Conservation (phyloP, 2,888 invertebrate genomes). For the Augochlorella aurata region DNA sequence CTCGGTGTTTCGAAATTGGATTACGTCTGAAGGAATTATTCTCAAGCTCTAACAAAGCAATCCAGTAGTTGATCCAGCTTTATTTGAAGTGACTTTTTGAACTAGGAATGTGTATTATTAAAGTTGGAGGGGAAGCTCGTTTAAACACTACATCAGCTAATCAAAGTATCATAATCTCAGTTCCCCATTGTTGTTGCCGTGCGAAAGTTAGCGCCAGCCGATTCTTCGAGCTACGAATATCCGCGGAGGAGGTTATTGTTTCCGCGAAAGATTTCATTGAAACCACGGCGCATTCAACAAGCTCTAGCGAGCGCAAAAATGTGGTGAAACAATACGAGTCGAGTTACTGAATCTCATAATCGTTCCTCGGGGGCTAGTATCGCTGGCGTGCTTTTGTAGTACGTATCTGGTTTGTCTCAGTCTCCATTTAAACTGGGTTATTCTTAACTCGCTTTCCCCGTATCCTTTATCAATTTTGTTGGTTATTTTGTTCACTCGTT, state of each 20-base stretch:
- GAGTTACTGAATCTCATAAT: constrained; percentile 14
- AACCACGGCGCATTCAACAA: constrained; percentile 2
- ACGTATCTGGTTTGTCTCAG: background rate
- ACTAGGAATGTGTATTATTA: background rate
- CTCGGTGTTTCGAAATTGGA: no score
- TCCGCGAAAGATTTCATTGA: constrained; percentile 3
- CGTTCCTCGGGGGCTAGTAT: constrained; percentile 12
- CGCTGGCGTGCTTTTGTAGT: constrained; percentile 8
- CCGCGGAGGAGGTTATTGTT: constrained; percentile 25
- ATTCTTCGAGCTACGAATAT: background rate
- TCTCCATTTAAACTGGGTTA: constrained; percentile 11
- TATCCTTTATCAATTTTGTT: background rate
- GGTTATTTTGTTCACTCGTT: background rate
- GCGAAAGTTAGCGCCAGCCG: background rate
- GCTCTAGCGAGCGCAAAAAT: constrained; percentile 8
- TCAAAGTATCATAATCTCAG: background rate
- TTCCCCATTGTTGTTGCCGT: background rate
- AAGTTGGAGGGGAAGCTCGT: background rate
- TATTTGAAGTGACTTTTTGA: background rate
- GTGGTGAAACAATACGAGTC: constrained; percentile 24
- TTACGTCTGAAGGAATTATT: background rate
- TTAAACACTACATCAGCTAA: background rate
- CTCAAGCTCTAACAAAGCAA: background rate
- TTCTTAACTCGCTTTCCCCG: background rate
- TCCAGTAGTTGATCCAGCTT: background rate